phyloP scores from a whole-genome alignment of 2,113 vertebrate genomes.

The Scopus umbretta region DNA sequence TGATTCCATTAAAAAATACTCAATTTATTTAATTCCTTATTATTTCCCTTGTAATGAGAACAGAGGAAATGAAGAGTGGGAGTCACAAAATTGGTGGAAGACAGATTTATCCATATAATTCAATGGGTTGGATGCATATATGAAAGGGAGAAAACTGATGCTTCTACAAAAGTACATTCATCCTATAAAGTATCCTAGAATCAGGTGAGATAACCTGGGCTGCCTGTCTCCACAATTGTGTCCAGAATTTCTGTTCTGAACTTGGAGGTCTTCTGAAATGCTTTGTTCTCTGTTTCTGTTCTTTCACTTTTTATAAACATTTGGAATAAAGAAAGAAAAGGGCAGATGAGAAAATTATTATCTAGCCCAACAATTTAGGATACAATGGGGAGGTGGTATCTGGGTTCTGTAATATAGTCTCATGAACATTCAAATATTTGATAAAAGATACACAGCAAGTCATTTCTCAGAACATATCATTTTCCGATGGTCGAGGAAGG shows the following conservation, averaged over 20 bases:
- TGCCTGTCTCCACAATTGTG: background rate
- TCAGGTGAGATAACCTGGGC: background rate
- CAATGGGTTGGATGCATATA: background rate
- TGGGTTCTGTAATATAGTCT: background rate
- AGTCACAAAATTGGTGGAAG: background rate
- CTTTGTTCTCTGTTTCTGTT: background rate
- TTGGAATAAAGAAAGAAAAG: background rate
- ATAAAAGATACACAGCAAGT: background rate
- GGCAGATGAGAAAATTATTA: background rate
- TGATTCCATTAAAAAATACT: background rate
- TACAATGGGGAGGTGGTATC: background rate
- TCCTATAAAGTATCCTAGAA: background rate
- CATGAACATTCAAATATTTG: background rate
- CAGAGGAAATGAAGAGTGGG: background rate
- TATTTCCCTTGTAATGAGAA: background rate
- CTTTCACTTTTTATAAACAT: background rate
- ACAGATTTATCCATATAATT: background rate
- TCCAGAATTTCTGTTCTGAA: background rate
- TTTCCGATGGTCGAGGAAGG: background rate
- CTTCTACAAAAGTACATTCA: background rate
- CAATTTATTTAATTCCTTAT: background rate
- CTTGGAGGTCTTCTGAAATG: background rate
- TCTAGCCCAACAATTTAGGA: background rate
- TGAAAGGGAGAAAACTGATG: background rate
- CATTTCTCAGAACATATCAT: background rate